Conservation (phyloP, 2,888 invertebrate species). For the Phengaris arion region DNA sequence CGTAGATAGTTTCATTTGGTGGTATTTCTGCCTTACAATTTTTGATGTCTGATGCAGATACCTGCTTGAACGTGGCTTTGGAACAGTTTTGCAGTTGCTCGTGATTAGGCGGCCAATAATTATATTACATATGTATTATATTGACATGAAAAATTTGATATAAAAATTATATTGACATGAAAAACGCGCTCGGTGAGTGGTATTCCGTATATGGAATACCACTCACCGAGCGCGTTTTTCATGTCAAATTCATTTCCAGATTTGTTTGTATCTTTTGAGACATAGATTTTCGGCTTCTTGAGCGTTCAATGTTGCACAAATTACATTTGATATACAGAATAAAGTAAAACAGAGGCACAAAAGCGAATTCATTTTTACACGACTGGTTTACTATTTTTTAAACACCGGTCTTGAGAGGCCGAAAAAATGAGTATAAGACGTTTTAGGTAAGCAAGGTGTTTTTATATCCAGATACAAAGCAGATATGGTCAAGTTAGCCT, state of each 20-base stretch:
- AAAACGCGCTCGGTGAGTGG: no score
- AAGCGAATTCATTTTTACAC: not conserved
- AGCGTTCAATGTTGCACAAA: not conserved
- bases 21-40: not conserved
- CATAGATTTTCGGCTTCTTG: not conserved
- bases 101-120: not conserved
- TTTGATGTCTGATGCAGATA: not conserved
- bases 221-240: not conserved
- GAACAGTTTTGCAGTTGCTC: not conserved
- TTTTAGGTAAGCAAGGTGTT: not conserved
- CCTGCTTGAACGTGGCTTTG: not conserved
- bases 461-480: not conserved
- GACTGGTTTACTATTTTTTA: not conserved
- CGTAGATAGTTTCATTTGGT: not conserved
- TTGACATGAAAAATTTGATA: no score
- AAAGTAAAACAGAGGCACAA: not conserved
- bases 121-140: no score
- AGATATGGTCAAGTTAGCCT: not conserved
- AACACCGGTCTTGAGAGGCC: not conserved
- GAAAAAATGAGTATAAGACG: not conserved
- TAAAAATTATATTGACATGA: no score
- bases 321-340: not conserved
- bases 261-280: slow-evolving; percentile 4
- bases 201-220: not conserved
- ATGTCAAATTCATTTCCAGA: not conserved